phyloP scores from a whole-genome alignment of 2,888 invertebrate species.

The Leucoma salicis region DNA sequence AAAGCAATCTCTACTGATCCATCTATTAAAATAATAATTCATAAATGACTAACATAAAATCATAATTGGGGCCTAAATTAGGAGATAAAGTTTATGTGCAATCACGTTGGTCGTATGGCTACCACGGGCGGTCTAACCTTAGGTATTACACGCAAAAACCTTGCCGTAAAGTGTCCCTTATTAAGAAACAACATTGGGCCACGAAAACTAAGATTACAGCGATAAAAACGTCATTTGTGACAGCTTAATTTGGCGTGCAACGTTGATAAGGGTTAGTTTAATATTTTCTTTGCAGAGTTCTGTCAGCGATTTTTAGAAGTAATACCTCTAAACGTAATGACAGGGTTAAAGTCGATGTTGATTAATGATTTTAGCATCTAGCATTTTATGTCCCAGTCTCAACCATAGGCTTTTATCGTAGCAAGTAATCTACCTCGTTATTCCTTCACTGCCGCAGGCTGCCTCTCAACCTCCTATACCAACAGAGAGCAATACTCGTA shows the following conservation, averaged over 20 bases:
- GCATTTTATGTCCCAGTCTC: too few species aligned
- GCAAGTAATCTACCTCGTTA: too few species aligned
- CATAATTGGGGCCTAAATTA: conserved; percentile 41
- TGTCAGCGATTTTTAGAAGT: not conserved
- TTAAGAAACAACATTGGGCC: conserved; percentile 23
- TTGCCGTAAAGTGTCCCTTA: conserved; percentile 38
- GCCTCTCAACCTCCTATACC: too few species aligned
- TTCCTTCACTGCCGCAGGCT: too few species aligned
- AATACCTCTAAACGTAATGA: not conserved
- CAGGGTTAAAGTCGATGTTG: not conserved
- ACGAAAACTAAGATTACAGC: conserved; percentile 18
- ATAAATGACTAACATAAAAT: conserved; percentile 40
- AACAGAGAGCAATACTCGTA: too few species aligned
- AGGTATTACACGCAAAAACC: conserved; percentile 36
- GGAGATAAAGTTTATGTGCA: conserved; percentile 50
- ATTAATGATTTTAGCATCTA: not conserved
- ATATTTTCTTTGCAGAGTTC: not conserved
- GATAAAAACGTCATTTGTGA: conserved; percentile 20
- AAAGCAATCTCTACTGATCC: conserved; percentile 9
- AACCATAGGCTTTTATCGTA: too few species aligned
- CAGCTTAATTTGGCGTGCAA: conserved; percentile 21
- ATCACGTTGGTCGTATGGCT: conserved; percentile 25
- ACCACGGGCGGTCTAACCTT: conserved; percentile 35
- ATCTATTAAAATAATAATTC: conserved; percentile 33
- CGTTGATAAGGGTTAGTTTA: conserved; percentile 21